Evolutionary conservation across 2,113 vertebrate genomes (phyloP).

Genomic region (Microtus oregoni): DNA sequence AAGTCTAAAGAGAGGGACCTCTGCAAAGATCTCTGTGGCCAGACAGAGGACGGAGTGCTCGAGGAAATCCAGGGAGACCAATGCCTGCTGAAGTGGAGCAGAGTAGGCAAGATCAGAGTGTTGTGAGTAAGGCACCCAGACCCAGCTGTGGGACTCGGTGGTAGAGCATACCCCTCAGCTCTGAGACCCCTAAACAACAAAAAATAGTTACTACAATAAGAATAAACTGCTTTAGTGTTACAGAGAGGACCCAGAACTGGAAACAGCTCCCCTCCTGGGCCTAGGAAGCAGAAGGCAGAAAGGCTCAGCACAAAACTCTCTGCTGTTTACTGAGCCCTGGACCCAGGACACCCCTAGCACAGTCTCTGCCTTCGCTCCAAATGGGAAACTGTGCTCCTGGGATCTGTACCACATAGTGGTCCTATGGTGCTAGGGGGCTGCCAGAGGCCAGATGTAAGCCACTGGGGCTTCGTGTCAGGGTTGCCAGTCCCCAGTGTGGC

Average conservation of each 20-base stretch:
- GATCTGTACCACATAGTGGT: not conserved
- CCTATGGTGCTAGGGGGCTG: not conserved
- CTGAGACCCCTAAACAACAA: not conserved
- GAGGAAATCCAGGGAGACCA: not conserved
- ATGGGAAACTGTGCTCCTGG: too few relatives aligned
- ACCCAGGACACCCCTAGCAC: fast-evolving
- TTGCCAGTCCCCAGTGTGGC: not conserved
- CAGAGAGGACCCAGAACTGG: not conserved
- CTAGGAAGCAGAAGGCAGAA: not conserved
- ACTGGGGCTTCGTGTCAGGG: too few relatives aligned
- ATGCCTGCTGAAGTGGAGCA: not conserved
- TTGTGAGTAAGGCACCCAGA: not conserved
- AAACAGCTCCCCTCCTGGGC: not conserved
- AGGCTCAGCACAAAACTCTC: not conserved
- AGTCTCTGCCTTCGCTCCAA: not conserved
- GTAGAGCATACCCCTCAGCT: not conserved
- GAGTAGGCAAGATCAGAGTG: not conserved
- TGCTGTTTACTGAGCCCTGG: not conserved
- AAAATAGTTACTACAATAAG: not conserved
- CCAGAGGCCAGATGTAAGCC: not conserved
- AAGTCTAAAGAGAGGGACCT: not conserved
- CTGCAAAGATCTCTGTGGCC: not conserved
- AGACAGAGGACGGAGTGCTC: not conserved
- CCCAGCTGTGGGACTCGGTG: not conserved
- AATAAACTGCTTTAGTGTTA: not conserved